These are phyloP conservation scores for Baronia brevicornis DNA, from an alignment of 2,888 invertebrate species.

Conservation along the genomic window DNA sequence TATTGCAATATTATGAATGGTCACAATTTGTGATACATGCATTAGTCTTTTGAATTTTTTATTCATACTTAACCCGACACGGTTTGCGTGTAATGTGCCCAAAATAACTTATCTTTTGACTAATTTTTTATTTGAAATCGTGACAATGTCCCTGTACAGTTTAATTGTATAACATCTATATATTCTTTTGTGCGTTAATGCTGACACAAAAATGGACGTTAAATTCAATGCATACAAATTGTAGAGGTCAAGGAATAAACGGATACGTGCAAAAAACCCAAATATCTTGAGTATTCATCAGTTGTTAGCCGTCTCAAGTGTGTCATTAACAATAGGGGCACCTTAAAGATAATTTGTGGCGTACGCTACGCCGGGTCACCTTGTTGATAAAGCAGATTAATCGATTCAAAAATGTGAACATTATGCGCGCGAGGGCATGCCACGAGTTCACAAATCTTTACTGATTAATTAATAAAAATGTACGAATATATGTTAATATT, in stretches of 20 bases:
- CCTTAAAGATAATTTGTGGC: slow-evolving; percentile 34
- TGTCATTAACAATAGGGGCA: slow-evolving; percentile 30
- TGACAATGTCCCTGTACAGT: slow-evolving; percentile 13
- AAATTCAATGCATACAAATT: slow-evolving; percentile 10
- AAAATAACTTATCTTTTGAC: slow-evolving; percentile 1
- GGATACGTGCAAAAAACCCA: slow-evolving; percentile 15
- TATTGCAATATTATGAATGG: slow-evolving; percentile 3
- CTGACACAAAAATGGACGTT: slow-evolving; percentile 1
- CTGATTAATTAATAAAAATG: no score
- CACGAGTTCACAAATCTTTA: no score
- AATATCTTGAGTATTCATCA: slow-evolving; percentile 10
- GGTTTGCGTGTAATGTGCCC: no score
- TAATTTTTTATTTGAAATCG: slow-evolving; percentile 9
- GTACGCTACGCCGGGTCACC: slow-evolving; percentile 34
- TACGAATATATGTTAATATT: no score
- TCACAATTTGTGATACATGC: no score
- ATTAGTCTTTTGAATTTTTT: no score
- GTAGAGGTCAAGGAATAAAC: slow-evolving; percentile 17
- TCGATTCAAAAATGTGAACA: slow-evolving; percentile 18
- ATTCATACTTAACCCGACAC: no score
- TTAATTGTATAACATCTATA: slow-evolving; percentile 7
- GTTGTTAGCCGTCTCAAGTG: slow-evolving; percentile 19
- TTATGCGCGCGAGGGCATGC: no score
- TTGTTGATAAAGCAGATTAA: slow-evolving; percentile 31
- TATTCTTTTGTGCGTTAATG: slow-evolving; percentile 3